phyloP scores from a whole-genome alignment of 2,113 vertebrate species.

The Typhlomys cinereus region DNA sequence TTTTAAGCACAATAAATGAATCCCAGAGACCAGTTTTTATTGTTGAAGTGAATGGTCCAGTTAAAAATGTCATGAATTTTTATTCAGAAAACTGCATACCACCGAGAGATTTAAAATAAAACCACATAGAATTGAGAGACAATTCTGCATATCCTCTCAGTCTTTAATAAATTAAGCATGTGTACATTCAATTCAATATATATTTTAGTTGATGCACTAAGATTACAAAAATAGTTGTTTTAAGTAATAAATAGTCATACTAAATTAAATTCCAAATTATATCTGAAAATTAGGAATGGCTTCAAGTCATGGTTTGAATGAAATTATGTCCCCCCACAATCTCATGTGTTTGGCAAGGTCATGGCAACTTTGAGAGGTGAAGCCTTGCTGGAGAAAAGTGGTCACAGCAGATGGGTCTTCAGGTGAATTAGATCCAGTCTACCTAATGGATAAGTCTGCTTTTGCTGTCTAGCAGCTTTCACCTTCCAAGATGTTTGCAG shows the following conservation, averaged over 20 bases:
- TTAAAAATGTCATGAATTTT: slow-evolving; percentile 55
- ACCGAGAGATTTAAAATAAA: slow-evolving; percentile 10
- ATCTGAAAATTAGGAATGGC: background rate
- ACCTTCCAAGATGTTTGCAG: too few relatives aligned
- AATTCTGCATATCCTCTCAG: background rate
- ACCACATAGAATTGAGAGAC: background rate
- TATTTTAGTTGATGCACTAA: background rate
- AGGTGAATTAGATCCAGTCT: too few relatives aligned
- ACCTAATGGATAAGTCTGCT: too few relatives aligned
- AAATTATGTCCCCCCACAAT: too few relatives aligned
- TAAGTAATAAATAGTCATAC: background rate
- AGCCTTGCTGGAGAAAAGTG: too few relatives aligned
- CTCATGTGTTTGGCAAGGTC: too few relatives aligned
- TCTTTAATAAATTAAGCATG: slow-evolving; percentile 9
- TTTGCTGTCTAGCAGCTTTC: too few relatives aligned
- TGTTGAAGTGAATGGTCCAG: background rate
- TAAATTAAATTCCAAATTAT: background rate
- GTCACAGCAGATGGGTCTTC: too few relatives aligned
- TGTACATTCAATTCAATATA: background rate
- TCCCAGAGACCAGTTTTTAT: slow-evolving; percentile 38
- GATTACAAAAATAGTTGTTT: background rate
- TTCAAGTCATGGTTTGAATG: too few relatives aligned
- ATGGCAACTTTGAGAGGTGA: too few relatives aligned
- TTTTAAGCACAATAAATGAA: slow-evolving; percentile 22
- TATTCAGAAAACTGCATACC: background rate